Evolutionary conservation across 1,140 invertebrate genomes (phyloP), one percentile per base, ranked within the genome.

Genomic region (Anoplolepis gracilipes): DNA sequence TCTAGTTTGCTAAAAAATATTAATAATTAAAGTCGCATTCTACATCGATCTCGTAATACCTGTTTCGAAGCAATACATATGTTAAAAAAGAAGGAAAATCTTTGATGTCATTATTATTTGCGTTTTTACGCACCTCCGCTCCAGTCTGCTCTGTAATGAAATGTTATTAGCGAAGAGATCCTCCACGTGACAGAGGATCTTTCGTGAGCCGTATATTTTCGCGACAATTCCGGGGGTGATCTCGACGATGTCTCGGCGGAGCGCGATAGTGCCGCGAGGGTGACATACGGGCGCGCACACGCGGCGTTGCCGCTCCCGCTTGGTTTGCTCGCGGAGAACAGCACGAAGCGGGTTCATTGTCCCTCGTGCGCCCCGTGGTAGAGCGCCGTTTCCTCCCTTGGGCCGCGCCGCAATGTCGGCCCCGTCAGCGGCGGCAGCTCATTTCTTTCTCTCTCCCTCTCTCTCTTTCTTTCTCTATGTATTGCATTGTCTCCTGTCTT

Each of bases 291-390:
- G 86, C 73, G 75, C 84, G 78, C 64, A 85, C 13, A 88, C 64
- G 85, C 67, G 46, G 2, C 53, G 78, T 81, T 81, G 78, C 78
- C 78, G 85, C 55, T 33, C 33, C 16, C 36, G 57, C 55, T 46
- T 70, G 42, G 79, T 39, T 62, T 28, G 79, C 39, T 81, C 82
- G 89, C 85, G 81, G 85, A 90, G 92, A 92, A 86, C 88, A 91
- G 91, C 90, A 85, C 86, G 88, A 88, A 90, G 87, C 91, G 93
- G 91, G 93, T 94, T 94, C 93, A 94, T 94, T 94, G 93, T 93
- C 93, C 92, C 84, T 84, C 88, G 88, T 85, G 87, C 86, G 88
- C 69, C 84, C 78, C 85, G 90, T 85, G 87, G 85, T 87, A 78
- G 90, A 92, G 88, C 91, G 78, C 65, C 49, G 78, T 81, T 81